Base-by-base conservation (phyloP, 1,140 invertebrate genomes). In the Pristionchus pacificus region DNA sequence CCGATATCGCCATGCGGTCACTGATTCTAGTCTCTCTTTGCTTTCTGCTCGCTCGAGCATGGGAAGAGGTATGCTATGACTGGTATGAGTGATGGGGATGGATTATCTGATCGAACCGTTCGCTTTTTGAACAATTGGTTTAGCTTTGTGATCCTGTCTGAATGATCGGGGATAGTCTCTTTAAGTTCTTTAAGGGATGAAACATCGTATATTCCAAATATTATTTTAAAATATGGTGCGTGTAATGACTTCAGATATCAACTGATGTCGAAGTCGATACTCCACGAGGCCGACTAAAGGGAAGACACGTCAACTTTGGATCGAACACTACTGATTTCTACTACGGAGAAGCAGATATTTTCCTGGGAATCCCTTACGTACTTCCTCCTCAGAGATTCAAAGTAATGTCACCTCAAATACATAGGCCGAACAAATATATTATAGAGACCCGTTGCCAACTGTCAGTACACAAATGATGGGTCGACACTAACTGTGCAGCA, bases 341-440 rank as follows among this genome's bases (percentile, higher is more conserved):
- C 19, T 19, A 49, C 19, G 38, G 38, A 6, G 10, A 49, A 33
- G 38, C 58, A 19, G 38, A 67, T 58, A 57, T 38, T 29, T 67
- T 27, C 29, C 33, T 67, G 19, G 65, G 65, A 67, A 67, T 67
- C 55, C 65, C 65, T 27, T 67, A 67, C 55, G 65, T n/a, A 33
- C 2, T 28, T 19, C 38, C 65, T 2, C 63, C 63, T 28, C 14
- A 30, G n/a, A 65, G 33, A 30, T 65, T 65, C 25, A 25, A 65
- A 38, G 63, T 65, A 32, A 65, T 28, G n/a, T 10, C 60, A 24
- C 13, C n/a, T n/a, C n/a, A n/a, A n/a, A n/a, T n/a, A n/a, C n/a
- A n/a, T n/a, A n/a, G n/a, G n/a, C n/a, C n/a, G n/a, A 10, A 62
- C 10, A 27, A 15, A 10, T 62, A 24, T 13, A 24, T 67, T 58